Percentiles rank a stretch among this genome's conserved stretches.
phyloP scores from a whole-genome alignment of 2,888 invertebrate species.

The Colostygia pectinataria region DNA sequence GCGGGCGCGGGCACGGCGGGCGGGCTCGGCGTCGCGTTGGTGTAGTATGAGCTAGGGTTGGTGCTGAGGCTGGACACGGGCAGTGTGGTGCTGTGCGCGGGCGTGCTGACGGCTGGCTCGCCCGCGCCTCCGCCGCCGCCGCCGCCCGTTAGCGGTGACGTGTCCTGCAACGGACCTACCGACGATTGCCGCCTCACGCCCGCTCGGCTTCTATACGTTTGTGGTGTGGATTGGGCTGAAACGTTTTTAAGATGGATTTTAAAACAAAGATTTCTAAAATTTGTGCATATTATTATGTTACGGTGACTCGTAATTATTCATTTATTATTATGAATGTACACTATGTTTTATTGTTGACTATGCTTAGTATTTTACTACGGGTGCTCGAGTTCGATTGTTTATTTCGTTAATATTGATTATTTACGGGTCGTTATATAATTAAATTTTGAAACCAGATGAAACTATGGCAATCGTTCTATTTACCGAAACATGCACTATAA shows the following conservation, averaged over 20 bases:
- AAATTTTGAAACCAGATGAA: slow-evolving; percentile 2
- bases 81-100: slow-evolving; percentile 74
- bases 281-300: background rate
- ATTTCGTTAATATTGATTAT: background rate
- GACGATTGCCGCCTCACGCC: slow-evolving; percentile 85
- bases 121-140: slow-evolving; percentile 49
- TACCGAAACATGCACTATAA: slow-evolving; percentile 59
- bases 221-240: slow-evolving; percentile 85
- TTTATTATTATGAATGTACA: slow-evolving; percentile 1
- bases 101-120: slow-evolving; percentile 72
- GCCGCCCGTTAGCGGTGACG: slow-evolving; percentile 71
- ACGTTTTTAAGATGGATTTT: slow-evolving; percentile 35
- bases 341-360: background rate
- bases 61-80: slow-evolving; percentile 82
- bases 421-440: background rate
- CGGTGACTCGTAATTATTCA: background rate
- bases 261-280: background rate
- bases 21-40: slow-evolving; percentile 84
- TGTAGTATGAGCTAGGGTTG: slow-evolving; percentile 83
- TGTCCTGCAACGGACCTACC: slow-evolving; percentile 83
- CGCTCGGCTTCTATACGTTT: slow-evolving; percentile 82
- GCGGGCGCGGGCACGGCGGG: slow-evolving; percentile 62
- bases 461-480: slow-evolving; percentile 32
- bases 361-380: background rate
- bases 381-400: background rate